These are phyloP conservation scores for Atta colombica DNA, from an alignment of 1,140 invertebrate genomes.

Conservation along the genomic window DNA sequence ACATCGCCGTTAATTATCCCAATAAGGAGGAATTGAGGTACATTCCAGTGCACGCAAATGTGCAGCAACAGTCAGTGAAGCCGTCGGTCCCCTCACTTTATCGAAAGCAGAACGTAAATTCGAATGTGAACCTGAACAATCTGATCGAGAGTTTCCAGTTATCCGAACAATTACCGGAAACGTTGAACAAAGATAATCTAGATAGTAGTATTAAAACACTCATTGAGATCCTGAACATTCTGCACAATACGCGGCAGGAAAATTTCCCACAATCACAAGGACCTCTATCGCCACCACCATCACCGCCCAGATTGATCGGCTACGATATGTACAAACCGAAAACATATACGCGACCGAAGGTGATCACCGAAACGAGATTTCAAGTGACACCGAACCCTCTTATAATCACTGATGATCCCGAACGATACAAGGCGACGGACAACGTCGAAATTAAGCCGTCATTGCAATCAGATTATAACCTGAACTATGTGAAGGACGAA, in stretches of 20 bases:
- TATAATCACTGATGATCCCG: slow-evolving; percentile 66
- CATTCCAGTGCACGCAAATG: slow-evolving; percentile 8
- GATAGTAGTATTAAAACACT: slow-evolving; percentile 92
- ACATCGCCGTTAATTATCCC: slow-evolving; percentile 66
- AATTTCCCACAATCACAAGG: slow-evolving; percentile 42
- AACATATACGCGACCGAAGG: slow-evolving; percentile 75
- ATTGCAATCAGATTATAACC: slow-evolving; percentile 26
- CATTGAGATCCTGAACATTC: slow-evolving; percentile 90
- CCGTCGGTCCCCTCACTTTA: neutral
- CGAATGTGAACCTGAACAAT: slow-evolving; percentile 75
- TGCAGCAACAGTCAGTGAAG: slow-evolving; percentile 13
- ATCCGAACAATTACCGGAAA: slow-evolving; percentile 91
- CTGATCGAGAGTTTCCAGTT: slow-evolving; percentile 89
- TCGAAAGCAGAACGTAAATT: slow-evolving; percentile 66
- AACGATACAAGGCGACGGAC: slow-evolving; percentile 60
- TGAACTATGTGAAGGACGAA: slow-evolving; percentile 65
- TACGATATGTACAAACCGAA: slow-evolving; percentile 72
- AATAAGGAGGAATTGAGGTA: slow-evolving; percentile 77
- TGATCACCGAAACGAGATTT: slow-evolving; percentile 82
- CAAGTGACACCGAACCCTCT: slow-evolving; percentile 78
- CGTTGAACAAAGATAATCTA: slow-evolving; percentile 91
- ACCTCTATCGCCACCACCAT: neutral
- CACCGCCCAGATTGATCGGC: slow-evolving; percentile 46
- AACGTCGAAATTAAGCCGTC: neutral
- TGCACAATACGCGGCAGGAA: slow-evolving; percentile 85